Evolutionary conservation across 2,888 invertebrate species (phyloP), one percentile per base, ranked within the genome.

Genomic region (Oegoconia quadripuncta): DNA sequence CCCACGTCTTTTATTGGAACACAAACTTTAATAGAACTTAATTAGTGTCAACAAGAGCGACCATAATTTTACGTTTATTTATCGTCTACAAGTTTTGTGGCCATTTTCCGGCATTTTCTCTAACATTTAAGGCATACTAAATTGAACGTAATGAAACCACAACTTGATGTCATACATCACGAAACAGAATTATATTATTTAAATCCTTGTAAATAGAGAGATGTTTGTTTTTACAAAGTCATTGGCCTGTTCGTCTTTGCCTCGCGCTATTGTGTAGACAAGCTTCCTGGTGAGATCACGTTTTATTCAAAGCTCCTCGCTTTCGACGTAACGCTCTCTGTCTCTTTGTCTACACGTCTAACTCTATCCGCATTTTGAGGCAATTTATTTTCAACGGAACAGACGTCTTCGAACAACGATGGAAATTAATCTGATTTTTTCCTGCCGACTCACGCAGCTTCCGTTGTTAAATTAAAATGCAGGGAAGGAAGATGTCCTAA

Each of bases 401-500:
- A 59, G 55, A 54, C 59, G 63, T 57, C 59, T 54, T 53, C 62
- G 59, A 55, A 63, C 66, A 62, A 61, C 71, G 60, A 60, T 70
- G 74, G 66, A 77, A 74, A 82, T 76, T 76, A 81, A 82, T 83
- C 74, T 70, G 74, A 71, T 72, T 65, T 70, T 74, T 80, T 81
- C 74, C 64, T 66, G 86, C 59, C 60, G 61, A 81, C 79, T 86
- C 86, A 86, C 71, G 71, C 62, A 62, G 81, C 81, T 83, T 83
- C 84, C 84, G 84, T 75, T 74, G 73, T 74, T 72, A 74, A 75
- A 82, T 79, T 76, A 75, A 80, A 79, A 75, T 61, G 63, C 68
- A 58, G 60, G 58, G 67, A 67, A 74, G 70, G 71, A 72, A 70
- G 75, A 74, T 70, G 70, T 74, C 66, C 67, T 68, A 70, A 70